A percentile compares a stretch with the other conserved stretches of the same genome.
phyloP scores from a whole-genome alignment of 2,888 invertebrate genomes.

The Thereva unica region DNA sequence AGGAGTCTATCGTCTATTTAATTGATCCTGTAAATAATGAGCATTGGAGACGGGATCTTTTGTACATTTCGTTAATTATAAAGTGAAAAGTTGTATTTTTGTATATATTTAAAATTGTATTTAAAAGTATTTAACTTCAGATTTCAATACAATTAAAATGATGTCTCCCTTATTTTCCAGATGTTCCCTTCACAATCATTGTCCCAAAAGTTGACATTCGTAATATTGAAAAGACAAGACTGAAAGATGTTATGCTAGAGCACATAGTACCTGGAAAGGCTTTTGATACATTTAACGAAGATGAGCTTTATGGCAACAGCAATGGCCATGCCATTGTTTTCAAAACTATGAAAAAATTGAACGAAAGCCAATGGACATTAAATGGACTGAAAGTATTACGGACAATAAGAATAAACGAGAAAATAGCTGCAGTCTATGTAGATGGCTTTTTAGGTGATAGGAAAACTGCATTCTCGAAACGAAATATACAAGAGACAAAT shows the following conservation, averaged over 20 bases:
- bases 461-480: constrained; percentile 56
- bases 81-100: too few species aligned
- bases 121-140: too few species aligned
- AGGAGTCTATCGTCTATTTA: too few species aligned
- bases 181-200: constrained; percentile 65
- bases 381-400: constrained; percentile 57
- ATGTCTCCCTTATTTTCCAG: constrained; percentile 54
- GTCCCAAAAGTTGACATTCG: constrained; percentile 62
- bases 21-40: too few species aligned
- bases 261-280: constrained; percentile 64
- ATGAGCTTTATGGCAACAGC: constrained; percentile 59
- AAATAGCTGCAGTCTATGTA: constrained; percentile 56
- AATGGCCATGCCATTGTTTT: constrained; percentile 59
- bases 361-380: constrained; percentile 54
- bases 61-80: too few species aligned
- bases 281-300: constrained; percentile 59
- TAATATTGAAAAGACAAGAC: constrained; percentile 60
- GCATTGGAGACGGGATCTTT: too few species aligned
- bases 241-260: constrained; percentile 64
- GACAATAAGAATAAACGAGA: constrained; percentile 55
- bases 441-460: constrained; percentile 59
- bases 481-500: constrained; percentile 59
- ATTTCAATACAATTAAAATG: not conserved
- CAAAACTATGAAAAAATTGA: constrained; percentile 56
- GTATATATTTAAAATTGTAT: too few species aligned